Base-by-base conservation (phyloP, 1,140 invertebrate species). In the Magallana ariakensis region DNA sequence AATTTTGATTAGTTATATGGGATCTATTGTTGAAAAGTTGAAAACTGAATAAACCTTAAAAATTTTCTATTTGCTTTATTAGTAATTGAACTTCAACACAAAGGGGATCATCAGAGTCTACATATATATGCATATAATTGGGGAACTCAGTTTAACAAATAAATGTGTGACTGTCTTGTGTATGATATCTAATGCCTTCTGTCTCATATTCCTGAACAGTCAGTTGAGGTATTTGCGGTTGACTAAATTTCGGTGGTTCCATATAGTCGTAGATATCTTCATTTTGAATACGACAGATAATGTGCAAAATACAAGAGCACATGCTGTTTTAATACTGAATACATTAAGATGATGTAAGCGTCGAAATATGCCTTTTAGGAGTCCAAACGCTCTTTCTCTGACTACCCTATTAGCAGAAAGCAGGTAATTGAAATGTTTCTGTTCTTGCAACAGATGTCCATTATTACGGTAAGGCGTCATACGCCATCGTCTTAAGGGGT, bases 381-480 rank as follows among this genome's bases (percentile, higher is more conserved):
- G 26, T 46, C 55, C 80, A 53, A 81, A 46, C 19, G 82, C 82
- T 16, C 82, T 56, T 83, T 83, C 82, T 3, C 57, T 83, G 15
- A 83, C 82, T 9, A 83, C 82, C n/a, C 82, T 56, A 57, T 56
- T 60, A 2, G 26, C 15, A 1, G 54, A 57, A 57, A 26, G 82
- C 54, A 56, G 15, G n/a, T 62, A 11, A 53, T 83, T 87, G 57
- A 70, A 87, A n/a, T 11, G 19, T 55, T 66, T 83, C 80, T 87
- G 80, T 16, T 83, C 57, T 9, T 62, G 54, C 6, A 22, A 83
- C n/a, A 87, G 75, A 60, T 87, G 54, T n/a, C 92, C 92, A 87
- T 92, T 89, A 87, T 94, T 90, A 58, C 85, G 88, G 84, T 90
- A 94, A 10, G 93, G 93, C 7, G 89, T 91, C 80, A 94, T 26